Percentiles rank a stretch among this genome's conserved stretches.
phyloP scores from a whole-genome alignment of 2,888 invertebrate genomes.

The Nephrotoma flavescens region DNA sequence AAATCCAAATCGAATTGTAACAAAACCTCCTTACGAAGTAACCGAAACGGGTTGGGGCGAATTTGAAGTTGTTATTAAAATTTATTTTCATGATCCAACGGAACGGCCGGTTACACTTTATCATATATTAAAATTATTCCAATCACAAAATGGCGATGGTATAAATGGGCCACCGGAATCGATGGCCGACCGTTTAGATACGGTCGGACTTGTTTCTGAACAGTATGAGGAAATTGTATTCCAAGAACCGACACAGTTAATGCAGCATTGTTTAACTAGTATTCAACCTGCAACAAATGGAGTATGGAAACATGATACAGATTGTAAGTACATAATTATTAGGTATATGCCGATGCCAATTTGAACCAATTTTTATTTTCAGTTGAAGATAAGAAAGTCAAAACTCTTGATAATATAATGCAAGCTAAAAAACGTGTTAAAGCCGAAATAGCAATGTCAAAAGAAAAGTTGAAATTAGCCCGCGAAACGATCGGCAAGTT shows the following conservation, averaged over 20 bases:
- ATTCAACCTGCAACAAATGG: constrained; percentile 59
- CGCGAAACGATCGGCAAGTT: constrained; percentile 74
- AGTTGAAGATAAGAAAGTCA: constrained; percentile 84
- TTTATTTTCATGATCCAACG: constrained; percentile 92
- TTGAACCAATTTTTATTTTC: constrained; percentile 11
- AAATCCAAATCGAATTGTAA: constrained; percentile 83
- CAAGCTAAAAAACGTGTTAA: constrained; percentile 69
- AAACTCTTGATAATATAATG: constrained; percentile 59
- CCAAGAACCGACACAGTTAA: constrained; percentile 76
- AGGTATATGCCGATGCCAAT: not conserved
- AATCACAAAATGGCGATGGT: constrained; percentile 46
- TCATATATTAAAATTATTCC: constrained; percentile 88
- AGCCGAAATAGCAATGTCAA: constrained; percentile 66
- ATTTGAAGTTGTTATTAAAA: constrained; percentile 95
- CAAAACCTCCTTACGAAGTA: constrained; percentile 92
- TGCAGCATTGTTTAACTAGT: constrained; percentile 74
- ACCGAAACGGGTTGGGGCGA: constrained; percentile 99
- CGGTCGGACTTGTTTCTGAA: constrained; percentile 73
- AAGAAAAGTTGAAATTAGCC: constrained; percentile 69
- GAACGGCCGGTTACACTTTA: constrained; percentile 81
- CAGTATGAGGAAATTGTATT: constrained; percentile 93
- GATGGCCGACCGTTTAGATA: constrained; percentile 25
- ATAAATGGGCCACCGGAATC: constrained; percentile 16
- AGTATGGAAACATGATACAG: constrained; percentile 70
- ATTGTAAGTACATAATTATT: constrained; percentile 32